These are phyloP conservation scores for Alauda arvensis DNA, from an alignment of 2,797 vertebrate species.

Conservation along the genomic window DNA sequence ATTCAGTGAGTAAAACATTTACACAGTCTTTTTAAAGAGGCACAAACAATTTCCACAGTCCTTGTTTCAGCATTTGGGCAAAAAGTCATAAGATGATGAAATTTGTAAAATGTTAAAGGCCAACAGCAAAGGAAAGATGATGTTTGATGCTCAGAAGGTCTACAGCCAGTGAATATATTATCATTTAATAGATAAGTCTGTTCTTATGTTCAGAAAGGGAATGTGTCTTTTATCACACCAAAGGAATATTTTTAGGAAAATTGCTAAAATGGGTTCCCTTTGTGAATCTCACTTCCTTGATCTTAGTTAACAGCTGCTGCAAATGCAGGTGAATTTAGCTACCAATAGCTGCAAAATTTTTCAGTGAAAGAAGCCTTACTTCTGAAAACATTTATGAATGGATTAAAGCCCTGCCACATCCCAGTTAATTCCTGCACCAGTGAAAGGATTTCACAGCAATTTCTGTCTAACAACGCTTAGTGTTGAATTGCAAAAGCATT, in stretches of 20 bases:
- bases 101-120: conserved; percentile 5
- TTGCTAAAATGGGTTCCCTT: not conserved
- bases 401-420: not conserved
- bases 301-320: not conserved
- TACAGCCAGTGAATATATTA: not conserved
- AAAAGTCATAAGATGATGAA: not conserved
- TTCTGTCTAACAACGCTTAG: not conserved
- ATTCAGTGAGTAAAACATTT: not conserved
- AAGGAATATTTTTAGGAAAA: not conserved
- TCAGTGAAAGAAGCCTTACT: not conserved
- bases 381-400: not conserved
- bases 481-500: not conserved
- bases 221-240: not conserved
- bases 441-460: not conserved
- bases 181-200: not conserved
- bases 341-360: not conserved
- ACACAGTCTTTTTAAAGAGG: not conserved
- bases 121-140: not conserved
- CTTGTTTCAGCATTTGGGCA: not conserved
- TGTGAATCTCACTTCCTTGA: not conserved
- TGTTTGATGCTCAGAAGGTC: not conserved
- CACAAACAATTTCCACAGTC: not conserved
- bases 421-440: not conserved
- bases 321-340: not conserved
- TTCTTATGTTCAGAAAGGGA: not conserved